Evolutionary conservation across 2,888 invertebrate species (phyloP), one percentile per base, ranked within the genome.

Genomic region (Drosophila neotestacea): DNA sequence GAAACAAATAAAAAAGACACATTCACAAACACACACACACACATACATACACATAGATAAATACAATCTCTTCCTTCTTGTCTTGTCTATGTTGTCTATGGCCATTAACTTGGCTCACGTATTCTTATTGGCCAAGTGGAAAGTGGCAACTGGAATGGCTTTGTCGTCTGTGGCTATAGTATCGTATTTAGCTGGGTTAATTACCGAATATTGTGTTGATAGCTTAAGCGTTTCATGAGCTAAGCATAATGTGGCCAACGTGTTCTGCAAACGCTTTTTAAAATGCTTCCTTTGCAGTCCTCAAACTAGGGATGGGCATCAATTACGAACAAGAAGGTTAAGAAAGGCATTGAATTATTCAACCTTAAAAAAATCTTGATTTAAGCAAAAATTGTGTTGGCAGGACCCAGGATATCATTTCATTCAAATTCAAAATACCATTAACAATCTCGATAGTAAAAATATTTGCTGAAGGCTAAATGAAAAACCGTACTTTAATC

Each of bases 141-240:
- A 42, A 59, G 44, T 52, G 39, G 16, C 13, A 39, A 39, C 13
- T 39, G 39, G n/a, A 7, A 61, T 46, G 47, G 50, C 56, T 46
- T 59, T 64, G 60, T 46, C 50, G 55, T 63, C 47, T 69, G 66
- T 72, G 76, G 60, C 64, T 34, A 77, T 76, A 76, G 81, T 73
- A 73, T 74, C 63, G 79, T 70, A 81, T 85, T 89, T 87, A 74
- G 79, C 70, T 69, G 73, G 79, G 78, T 81, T 89, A 89, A 89
- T 89, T 89, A 82, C 84, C 77, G 64, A 84, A 88, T 88, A 87
- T 85, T 80, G 81, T 85, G 81, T 87, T 87, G 89, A 89, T 88
- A 77, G 87, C 85, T 79, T 81, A 75, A 84, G 81, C 78, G 73
- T 65, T 89, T 85, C 81, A 73, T 73, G 81, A 63, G 65, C 68